These are phyloP conservation scores for Caenorhabditis afra DNA, from an alignment of 2,888 invertebrate genomes.

Conservation along the genomic window DNA sequence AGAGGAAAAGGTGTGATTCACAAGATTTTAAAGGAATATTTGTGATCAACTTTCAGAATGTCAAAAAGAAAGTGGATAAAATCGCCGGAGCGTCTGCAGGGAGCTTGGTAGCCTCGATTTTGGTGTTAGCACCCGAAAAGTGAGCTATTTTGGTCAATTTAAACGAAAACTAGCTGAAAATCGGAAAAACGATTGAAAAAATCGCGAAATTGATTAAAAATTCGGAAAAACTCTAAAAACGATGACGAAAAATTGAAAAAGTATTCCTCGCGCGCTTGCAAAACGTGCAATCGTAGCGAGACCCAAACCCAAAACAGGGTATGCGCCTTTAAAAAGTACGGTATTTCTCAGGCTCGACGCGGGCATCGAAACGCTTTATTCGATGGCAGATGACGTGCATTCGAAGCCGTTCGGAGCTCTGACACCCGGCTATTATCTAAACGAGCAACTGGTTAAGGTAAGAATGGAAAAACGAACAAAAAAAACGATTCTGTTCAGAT, in stretches of 20 bases:
- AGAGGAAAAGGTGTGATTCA: constrained; percentile 39
- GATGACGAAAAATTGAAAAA: too few species aligned
- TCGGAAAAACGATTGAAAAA: neutral
- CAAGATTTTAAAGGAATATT: neutral
- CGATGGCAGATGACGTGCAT: constrained; percentile 77
- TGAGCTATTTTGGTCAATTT: constrained; percentile 28
- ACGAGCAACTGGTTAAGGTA: constrained; percentile 68
- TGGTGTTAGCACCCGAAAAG: constrained; percentile 72
- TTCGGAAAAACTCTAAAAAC: too few species aligned
- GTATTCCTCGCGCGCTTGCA: too few species aligned
- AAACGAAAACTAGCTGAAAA: neutral
- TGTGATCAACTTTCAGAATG: constrained; percentile 37
- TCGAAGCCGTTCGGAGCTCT: constrained; percentile 75
- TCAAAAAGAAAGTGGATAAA: constrained; percentile 65
- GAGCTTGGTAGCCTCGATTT: constrained; percentile 73
- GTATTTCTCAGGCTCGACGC: constrained; percentile 55
- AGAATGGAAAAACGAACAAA: neutral
- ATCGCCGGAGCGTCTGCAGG: constrained; percentile 77
- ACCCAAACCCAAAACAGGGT: neutral
- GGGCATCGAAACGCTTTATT: constrained; percentile 72
- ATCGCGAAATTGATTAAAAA: too few species aligned
- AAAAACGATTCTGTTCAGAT: constrained; percentile 10
- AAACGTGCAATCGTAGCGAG: neutral
- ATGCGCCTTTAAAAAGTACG: constrained; percentile 15
- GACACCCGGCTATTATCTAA: constrained; percentile 77